These are phyloP conservation scores for Xenopus tropicalis DNA, from an alignment of 2,113 vertebrate genomes.

Conservation along the genomic window UCB_Xtro_10.0 CM004443.2:152884001-152884500, in stretches of 20 bases:
- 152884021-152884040: slow-evolving; percentile 62
- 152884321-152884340: neutral
- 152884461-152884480: too few species aligned
- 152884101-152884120: slow-evolving; percentile 73
- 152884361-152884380: too few species aligned
- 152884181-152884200: slow-evolving; percentile 19
- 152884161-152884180: slow-evolving; percentile 87
- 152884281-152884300: too few species aligned
- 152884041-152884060: slow-evolving; percentile 50
- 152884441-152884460: too few species aligned
- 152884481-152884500: too few species aligned
- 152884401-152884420: too few species aligned
- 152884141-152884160: slow-evolving; percentile 78
- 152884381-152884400: too few species aligned
- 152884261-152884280: too few species aligned
- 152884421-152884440: too few species aligned
- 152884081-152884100: slow-evolving; percentile 54
- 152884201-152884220: slow-evolving; percentile 23
- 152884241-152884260: neutral
- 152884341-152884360: too few species aligned
- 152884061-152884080: slow-evolving; percentile 65
- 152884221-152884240: slow-evolving; percentile 10
- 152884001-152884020: slow-evolving; percentile 61
- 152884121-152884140: slow-evolving; percentile 70
- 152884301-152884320: neutral